Percentiles rank a stretch among this genome's conserved stretches.
Conservation (phyloP, 2,113 vertebrate genomes). For the Cercopithecus mona region DNA sequence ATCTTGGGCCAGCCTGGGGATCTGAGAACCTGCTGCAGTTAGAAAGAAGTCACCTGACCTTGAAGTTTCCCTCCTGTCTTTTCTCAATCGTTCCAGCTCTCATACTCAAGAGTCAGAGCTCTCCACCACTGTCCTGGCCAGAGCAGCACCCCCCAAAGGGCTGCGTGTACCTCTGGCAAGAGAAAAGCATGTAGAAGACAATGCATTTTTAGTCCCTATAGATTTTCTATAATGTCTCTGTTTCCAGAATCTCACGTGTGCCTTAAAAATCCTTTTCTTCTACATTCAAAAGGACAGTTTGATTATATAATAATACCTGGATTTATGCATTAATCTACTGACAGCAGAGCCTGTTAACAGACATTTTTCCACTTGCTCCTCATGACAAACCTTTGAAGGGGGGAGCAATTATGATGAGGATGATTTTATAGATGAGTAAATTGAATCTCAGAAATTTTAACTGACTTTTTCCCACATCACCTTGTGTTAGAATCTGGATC, state of each 20-base stretch:
- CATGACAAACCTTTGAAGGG: neutral
- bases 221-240: neutral
- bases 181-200: neutral
- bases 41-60: slow-evolving; percentile 60
- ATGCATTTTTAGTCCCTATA: neutral
- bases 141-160: neutral
- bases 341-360: neutral
- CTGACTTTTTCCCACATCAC: neutral
- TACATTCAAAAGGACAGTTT: neutral
- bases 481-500: neutral
- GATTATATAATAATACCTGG: neutral
- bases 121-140: neutral
- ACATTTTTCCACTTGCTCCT: neutral
- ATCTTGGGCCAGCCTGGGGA: slow-evolving; percentile 65
- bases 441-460: slow-evolving; percentile 30
- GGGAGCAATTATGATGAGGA: neutral
- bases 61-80: slow-evolving; percentile 33
- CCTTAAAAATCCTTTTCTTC: neutral
- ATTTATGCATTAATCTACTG: neutral
- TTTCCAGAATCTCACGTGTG: neutral
- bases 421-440: slow-evolving; percentile 25
- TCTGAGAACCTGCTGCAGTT: slow-evolving; percentile 62
- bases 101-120: slow-evolving; percentile 49
- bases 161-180: neutral
- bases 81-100: slow-evolving; percentile 31